Evolutionary conservation across 2,888 invertebrate genomes (phyloP).

Genomic region (Habroteleia sp.): DNA sequence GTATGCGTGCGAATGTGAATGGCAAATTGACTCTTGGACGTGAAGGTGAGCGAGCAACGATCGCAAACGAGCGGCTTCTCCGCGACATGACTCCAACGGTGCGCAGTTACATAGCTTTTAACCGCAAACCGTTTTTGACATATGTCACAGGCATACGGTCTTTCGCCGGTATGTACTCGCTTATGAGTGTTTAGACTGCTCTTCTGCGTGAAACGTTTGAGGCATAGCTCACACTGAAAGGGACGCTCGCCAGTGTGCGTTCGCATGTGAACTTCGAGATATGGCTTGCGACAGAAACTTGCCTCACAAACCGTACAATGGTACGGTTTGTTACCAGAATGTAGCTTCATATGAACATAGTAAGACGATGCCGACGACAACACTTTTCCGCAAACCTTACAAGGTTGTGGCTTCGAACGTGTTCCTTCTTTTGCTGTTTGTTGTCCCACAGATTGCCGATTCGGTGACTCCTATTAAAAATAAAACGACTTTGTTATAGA

Average conservation of each 20-base stretch:
- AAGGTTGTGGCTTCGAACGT: conserved; percentile 87
- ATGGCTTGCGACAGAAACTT: conserved; percentile 90
- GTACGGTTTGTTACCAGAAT: conserved; percentile 90
- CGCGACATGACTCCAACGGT: conserved; percentile 90
- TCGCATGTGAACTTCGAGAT: conserved; percentile 90
- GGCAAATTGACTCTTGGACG: conserved; percentile 88
- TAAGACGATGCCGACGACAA: conserved; percentile 88
- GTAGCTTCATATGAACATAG: conserved; percentile 91
- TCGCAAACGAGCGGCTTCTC: conserved; percentile 89
- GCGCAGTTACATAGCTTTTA: conserved; percentile 90
- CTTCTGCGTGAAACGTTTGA: conserved; percentile 90
- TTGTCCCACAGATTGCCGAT: conserved; percentile 77
- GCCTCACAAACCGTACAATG: conserved; percentile 90
- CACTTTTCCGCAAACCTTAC: conserved; percentile 83
- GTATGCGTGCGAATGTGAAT: conserved; percentile 89
- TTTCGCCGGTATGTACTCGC: conserved; percentile 89
- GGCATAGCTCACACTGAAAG: conserved; percentile 88
- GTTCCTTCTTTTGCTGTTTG: conserved; percentile 80
- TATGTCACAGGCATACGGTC: conserved; percentile 90
- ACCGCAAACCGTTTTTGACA: conserved; percentile 91
- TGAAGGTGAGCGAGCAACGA: conserved; percentile 88
- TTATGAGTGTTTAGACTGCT: conserved; percentile 91
- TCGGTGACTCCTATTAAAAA: conserved; percentile 68
- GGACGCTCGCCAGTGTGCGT: conserved; percentile 90
- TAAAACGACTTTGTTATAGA: too few species aligned